Conservation (phyloP, 2,797 vertebrate species). For the Lacerta viridis region DNA sequence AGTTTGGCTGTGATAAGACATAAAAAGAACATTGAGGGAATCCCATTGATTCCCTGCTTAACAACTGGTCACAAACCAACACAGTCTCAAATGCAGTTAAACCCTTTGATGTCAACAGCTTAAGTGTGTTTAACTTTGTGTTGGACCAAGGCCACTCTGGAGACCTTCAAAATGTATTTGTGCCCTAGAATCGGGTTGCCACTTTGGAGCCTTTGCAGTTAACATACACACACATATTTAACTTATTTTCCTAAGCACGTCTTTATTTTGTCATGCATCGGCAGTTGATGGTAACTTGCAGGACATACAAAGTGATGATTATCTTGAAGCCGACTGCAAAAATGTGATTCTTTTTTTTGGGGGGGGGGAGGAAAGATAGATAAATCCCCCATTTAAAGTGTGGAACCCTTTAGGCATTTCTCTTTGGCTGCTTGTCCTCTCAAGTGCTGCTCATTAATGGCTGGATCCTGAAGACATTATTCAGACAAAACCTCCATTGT, state of each 20-base stretch:
- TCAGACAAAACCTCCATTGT: slow-evolving; percentile 61
- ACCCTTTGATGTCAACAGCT: slow-evolving; percentile 8
- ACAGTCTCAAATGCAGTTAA: slow-evolving; percentile 10
- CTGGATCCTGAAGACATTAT: slow-evolving; percentile 70
- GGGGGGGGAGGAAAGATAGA: background rate
- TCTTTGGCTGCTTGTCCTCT: slow-evolving; percentile 61
- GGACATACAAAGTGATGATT: slow-evolving; percentile 55
- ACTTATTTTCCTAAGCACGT: slow-evolving; percentile 45
- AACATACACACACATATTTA: background rate
- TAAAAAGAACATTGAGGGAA: slow-evolving; percentile 54
- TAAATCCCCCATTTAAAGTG: slow-evolving; percentile 69
- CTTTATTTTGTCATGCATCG: background rate
- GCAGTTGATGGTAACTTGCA: slow-evolving; percentile 48
- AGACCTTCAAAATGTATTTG: slow-evolving; percentile 44
- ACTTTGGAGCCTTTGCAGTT: slow-evolving; percentile 20
- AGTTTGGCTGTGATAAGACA: slow-evolving; percentile 35
- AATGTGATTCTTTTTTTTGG: slow-evolving; percentile 63
- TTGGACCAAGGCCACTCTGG: background rate
- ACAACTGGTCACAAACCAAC: slow-evolving; percentile 48
- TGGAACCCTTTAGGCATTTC: slow-evolving; percentile 65
- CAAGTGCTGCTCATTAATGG: slow-evolving; percentile 64
- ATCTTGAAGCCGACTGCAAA: slow-evolving; percentile 60
- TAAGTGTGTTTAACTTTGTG: slow-evolving; percentile 16
- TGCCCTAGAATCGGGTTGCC: slow-evolving; percentile 49
- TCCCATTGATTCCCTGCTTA: slow-evolving; percentile 39